Conservation (phyloP, 2,113 vertebrate species). For the Dolichallabes microphthalmus region DNA sequence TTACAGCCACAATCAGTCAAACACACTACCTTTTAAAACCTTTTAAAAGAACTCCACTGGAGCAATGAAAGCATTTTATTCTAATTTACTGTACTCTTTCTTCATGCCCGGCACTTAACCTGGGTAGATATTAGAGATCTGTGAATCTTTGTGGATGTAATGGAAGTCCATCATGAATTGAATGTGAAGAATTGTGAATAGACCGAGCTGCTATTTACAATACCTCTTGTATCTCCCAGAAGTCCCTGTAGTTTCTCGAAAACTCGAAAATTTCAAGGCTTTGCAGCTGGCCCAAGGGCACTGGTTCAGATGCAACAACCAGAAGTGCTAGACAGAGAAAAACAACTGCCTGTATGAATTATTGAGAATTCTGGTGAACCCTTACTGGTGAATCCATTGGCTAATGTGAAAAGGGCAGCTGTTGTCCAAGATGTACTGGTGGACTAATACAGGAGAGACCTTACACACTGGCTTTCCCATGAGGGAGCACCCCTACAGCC, state of each 20-base stretch:
- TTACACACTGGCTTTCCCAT: too few relatives aligned
- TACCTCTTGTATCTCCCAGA: background rate
- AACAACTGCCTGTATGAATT: too few relatives aligned
- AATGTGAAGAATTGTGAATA: background rate
- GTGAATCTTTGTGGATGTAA: background rate
- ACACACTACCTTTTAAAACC: constrained; percentile 26
- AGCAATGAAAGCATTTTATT: background rate
- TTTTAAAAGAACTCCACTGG: constrained; percentile 5
- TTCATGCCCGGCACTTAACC: background rate
- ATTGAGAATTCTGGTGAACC: too few relatives aligned
- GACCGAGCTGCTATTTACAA: background rate
- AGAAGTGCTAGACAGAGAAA: too few relatives aligned
- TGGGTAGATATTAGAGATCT: background rate
- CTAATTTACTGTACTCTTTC: constrained; percentile 19
- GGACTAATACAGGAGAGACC: too few relatives aligned
- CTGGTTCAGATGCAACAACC: too few relatives aligned
- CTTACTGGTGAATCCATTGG: too few relatives aligned
- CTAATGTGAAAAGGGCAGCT: too few relatives aligned
- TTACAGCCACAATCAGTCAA: constrained; percentile 35
- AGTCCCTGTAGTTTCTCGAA: background rate
- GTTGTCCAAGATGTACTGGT: too few relatives aligned
- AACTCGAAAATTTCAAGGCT: background rate
- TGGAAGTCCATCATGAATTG: background rate
- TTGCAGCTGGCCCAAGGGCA: too few relatives aligned
- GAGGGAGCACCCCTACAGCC: too few relatives aligned